Evolutionary conservation across 2,797 vertebrate species (phyloP).

Genomic region (Orestias chungarensis): DNA sequence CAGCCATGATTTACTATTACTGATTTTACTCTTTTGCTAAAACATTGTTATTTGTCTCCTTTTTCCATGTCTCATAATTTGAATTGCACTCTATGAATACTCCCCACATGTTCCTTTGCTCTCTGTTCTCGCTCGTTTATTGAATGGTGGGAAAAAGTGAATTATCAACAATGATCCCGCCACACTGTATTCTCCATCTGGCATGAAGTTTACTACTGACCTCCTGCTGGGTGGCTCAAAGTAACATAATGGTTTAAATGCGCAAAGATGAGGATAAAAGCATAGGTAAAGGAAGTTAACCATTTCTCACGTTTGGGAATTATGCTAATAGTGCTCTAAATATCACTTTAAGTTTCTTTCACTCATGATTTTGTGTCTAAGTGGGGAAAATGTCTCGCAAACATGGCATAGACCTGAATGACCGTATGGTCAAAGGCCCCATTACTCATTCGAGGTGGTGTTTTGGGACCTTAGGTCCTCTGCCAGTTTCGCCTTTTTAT

Average conservation of each 20-base stretch:
- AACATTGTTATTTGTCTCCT: slow-evolving; percentile 20
- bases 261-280: slow-evolving; percentile 16
- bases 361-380: slow-evolving; percentile 37
- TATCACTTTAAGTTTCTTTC: slow-evolving; percentile 35
- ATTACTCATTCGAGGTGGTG: slow-evolving; percentile 68
- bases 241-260: slow-evolving; percentile 70
- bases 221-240: slow-evolving; percentile 65
- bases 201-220: slow-evolving; percentile 59
- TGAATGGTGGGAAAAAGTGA: slow-evolving; percentile 73
- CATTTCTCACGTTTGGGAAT: slow-evolving; percentile 20
- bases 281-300: not conserved
- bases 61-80: slow-evolving; percentile 18
- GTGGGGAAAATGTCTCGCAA: slow-evolving; percentile 53
- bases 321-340: slow-evolving; percentile 4
- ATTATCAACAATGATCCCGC: slow-evolving; percentile 76
- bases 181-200: slow-evolving; percentile 69
- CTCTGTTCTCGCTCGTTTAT: slow-evolving; percentile 42
- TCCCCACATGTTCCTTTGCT: slow-evolving; percentile 55
- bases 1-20: slow-evolving; percentile 30
- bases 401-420: slow-evolving; percentile 39
- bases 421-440: slow-evolving; percentile 43
- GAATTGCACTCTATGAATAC: slow-evolving; percentile 28
- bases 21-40: slow-evolving; percentile 11
- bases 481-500: slow-evolving; percentile 62
- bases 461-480: slow-evolving; percentile 73